Conservation (phyloP, 2,797 vertebrate genomes). For the Glyptemys insculpta region DNA sequence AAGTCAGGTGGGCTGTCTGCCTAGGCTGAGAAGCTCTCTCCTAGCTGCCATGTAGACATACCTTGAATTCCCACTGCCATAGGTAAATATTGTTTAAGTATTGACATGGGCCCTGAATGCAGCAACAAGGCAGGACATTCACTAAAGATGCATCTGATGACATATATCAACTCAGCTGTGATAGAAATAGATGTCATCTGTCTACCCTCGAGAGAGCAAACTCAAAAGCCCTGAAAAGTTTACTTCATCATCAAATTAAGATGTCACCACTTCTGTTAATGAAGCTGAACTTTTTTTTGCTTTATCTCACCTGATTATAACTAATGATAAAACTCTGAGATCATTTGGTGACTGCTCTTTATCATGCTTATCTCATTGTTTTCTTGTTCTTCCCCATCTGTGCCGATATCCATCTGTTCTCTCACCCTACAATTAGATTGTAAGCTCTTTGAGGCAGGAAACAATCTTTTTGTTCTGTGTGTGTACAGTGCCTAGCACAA, state of each 20-base stretch:
- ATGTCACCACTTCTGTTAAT: background rate
- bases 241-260: background rate
- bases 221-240: background rate
- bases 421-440: background rate
- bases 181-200: fast-evolving
- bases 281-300: fast-evolving
- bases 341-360: conserved; percentile 20
- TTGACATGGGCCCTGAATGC: too few species aligned
- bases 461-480: background rate
- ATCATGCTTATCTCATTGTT: background rate
- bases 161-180: background rate
- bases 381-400: background rate
- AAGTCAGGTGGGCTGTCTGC: too few species aligned
- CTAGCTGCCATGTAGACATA: too few species aligned
- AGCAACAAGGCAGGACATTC: background rate
- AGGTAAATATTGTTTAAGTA: background rate
- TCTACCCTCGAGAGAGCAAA: background rate
- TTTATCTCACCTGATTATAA: background rate
- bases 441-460: background rate
- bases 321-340: background rate
- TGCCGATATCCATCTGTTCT: conserved; percentile 3
- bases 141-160: background rate
- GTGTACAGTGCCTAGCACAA: background rate
- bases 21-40: too few species aligned
- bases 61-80: background rate